A percentile compares a stretch with the other conserved stretches of the same genome.
These are phyloP conservation scores for Emmelina monodactyla DNA, from an alignment of 2,888 invertebrate species.

Conservation along the genomic window DNA sequence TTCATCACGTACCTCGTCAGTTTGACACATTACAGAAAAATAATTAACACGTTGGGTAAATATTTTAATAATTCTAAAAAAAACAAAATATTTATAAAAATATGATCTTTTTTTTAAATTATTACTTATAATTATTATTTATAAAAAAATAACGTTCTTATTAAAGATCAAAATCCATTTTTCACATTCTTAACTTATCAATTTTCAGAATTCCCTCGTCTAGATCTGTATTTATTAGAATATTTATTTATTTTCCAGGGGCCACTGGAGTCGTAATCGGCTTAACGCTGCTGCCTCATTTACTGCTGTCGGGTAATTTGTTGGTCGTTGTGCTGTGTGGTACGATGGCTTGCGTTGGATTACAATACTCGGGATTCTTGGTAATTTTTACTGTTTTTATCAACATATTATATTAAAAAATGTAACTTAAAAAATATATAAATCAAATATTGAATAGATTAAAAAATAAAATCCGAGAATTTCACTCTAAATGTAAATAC, in stretches of 20 bases:
- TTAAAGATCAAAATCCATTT: too few relatives aligned
- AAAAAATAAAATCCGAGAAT: too few relatives aligned
- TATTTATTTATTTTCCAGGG: conserved; percentile 24
- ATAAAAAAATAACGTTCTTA: too few relatives aligned
- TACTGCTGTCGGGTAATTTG: conserved; percentile 22
- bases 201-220: background rate
- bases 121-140: too few relatives aligned
- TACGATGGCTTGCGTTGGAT: conserved; percentile 24
- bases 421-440: too few relatives aligned
- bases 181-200: too few relatives aligned
- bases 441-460: too few relatives aligned
- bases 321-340: conserved; percentile 25
- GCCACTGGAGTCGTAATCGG: conserved; percentile 31
- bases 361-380: conserved; percentile 45
- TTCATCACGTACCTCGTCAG: conserved; percentile 29
- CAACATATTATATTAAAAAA: too few relatives aligned
- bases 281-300: conserved; percentile 27
- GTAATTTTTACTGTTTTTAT: conserved; percentile 22
- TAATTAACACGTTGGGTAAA: conserved; percentile 38
- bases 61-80: background rate
- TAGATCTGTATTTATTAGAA: background rate
- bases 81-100: background rate
- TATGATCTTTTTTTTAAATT: background rate
- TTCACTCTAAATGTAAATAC: too few relatives aligned
- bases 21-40: conserved; percentile 34